Base-by-base conservation (phyloP, 2,113 vertebrate species). In the Ciconia maguari region DNA sequence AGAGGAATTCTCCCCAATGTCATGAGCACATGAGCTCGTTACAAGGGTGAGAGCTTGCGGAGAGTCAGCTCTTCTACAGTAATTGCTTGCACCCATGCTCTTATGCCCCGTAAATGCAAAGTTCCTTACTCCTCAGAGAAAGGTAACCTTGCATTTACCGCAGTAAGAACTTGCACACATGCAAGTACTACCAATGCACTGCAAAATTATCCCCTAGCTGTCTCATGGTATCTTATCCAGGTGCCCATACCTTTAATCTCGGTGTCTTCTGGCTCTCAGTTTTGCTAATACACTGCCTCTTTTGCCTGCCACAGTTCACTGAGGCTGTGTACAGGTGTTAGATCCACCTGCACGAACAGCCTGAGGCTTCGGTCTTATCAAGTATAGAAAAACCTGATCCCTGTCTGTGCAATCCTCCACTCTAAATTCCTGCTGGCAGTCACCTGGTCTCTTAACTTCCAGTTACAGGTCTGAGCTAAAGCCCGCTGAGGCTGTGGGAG, bases 321-420 rank as follows among this genome's bases (percentile, higher is more conserved):
- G 78, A 42, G 74, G 62, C 93, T 85, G 27, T 36, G 88, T 41
- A 79, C 84, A 76, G 87, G 93, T 95, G 95, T 94, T 92, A 94
- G 93, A 96, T 94, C 88, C 92, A 96, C 96, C 92, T 93, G 92
- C 90, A 54, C 10, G 64, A 95, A 96, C 94, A 93, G 96, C 93
- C 94, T 60, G 85, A 94, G 91, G 96, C 96, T 93, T 61, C 1
- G 8, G 77, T 79, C 89, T 95, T 94, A 94, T 42, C 75, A 83
- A 79, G 87, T 61, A 70, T 32, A 95, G 94, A 82, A 96, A 92
- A 97, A 62, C 29, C 89, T 96, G 94, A 96, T 96, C 93, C 82
- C 74, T 80, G 81, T 20, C 96, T 96, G 54, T 83, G 84, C 78
- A 89, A 58, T 91, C 49, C 87, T 95, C 95, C 65, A 65, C 87